These are phyloP conservation scores for Phyllotreta striolata DNA, from an alignment of 2,888 invertebrate species.

Conservation along the genomic window DNA sequence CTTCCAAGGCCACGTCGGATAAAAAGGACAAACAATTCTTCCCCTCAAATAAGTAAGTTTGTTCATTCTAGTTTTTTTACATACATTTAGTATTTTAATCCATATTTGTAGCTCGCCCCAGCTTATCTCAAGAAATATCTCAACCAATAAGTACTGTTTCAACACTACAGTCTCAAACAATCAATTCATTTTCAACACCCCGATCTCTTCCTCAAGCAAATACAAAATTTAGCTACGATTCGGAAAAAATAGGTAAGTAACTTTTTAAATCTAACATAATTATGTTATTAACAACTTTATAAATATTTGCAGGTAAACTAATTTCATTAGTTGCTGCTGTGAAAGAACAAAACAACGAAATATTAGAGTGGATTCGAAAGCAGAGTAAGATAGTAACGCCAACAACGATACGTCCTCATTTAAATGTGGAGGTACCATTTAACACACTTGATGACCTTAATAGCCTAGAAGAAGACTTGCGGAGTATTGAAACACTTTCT, in stretches of 20 bases:
- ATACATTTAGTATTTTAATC: too few relatives aligned
- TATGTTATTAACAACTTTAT: neutral
- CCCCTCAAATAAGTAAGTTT: neutral
- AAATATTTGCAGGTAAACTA: slow-evolving; percentile 13
- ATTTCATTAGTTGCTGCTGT: slow-evolving; percentile 3
- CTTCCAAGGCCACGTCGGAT: slow-evolving; percentile 4
- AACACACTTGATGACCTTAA: neutral
- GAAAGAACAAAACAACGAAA: slow-evolving; percentile 8
- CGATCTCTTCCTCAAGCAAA: neutral
- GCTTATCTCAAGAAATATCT: neutral
- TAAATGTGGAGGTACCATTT: slow-evolving; percentile 3
- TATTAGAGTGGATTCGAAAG: slow-evolving; percentile 13
- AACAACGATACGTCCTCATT: slow-evolving; percentile 1
- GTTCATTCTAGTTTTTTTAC: neutral
- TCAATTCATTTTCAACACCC: neutral
- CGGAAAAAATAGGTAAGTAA: slow-evolving; percentile 3
- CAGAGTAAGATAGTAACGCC: slow-evolving; percentile 4
- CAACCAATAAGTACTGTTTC: neutral
- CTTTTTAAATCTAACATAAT: neutral
- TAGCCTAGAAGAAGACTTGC: slow-evolving; percentile 8
- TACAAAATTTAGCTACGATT: slow-evolving; percentile 1
- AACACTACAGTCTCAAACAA: neutral
- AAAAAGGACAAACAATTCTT: slow-evolving; percentile 3
- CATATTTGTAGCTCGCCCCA: neutral
- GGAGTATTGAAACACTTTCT: neutral